These are phyloP conservation scores for Gallinago paraguaiae DNA, from an alignment of 2,113 vertebrate genomes.

Conservation along the genomic window DNA sequence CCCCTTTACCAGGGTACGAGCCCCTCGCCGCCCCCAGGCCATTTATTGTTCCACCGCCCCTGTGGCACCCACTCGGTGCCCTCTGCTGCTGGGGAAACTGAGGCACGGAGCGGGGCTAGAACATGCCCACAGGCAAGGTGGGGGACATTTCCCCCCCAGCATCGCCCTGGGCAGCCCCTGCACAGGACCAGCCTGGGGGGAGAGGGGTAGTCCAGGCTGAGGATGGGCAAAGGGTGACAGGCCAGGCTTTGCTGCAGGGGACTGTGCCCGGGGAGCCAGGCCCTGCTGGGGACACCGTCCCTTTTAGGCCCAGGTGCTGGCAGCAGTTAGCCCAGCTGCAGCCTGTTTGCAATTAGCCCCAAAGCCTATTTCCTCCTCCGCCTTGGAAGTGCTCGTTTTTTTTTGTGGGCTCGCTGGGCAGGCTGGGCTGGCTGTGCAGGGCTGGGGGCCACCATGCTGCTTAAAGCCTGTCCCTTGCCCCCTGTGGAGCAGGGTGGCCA, in stretches of 20 bases:
- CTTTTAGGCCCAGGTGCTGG: not conserved
- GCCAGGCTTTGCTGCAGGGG: no score
- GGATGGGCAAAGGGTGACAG: rapidly evolving
- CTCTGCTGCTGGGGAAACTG: not conserved
- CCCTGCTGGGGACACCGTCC: not conserved
- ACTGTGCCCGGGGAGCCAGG: rapidly evolving
- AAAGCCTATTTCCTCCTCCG: rapidly evolving
- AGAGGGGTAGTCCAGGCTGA: rapidly evolving
- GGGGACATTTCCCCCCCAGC: not conserved
- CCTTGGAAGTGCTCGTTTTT: rapidly evolving
- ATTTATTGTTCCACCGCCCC: rapidly evolving
- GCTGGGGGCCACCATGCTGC: rapidly evolving
- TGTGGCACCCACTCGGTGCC: rapidly evolving
- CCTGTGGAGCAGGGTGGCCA: rapidly evolving
- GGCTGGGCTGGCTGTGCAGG: not conserved
- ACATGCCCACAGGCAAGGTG: rapidly evolving
- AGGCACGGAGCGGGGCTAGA: not conserved
- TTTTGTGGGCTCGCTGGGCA: rapidly evolving
- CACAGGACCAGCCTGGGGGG: no score
- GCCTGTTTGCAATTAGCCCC: not conserved
- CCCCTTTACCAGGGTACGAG: not conserved
- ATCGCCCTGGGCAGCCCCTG: not conserved
- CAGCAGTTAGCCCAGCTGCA: not conserved
- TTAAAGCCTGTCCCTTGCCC: rapidly evolving
- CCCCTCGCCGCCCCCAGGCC: not conserved